Percentiles rank a stretch among this genome's conserved stretches.
phyloP scores from a whole-genome alignment of 1,140 invertebrate genomes.

The Danaus melanippus region DNA sequence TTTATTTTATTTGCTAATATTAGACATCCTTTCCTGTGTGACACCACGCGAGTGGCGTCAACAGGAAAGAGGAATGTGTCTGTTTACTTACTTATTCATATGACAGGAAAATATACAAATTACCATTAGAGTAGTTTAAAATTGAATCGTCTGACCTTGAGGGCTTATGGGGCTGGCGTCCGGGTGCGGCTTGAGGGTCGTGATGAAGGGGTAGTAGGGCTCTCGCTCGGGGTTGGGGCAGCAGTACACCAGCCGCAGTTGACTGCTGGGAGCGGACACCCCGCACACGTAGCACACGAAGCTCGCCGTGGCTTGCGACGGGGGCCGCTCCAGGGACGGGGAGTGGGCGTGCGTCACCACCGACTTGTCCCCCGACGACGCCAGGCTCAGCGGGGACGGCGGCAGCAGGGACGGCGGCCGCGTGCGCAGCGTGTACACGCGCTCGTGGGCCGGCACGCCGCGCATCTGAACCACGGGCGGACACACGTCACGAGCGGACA shows the following conservation, averaged over 20 bases:
- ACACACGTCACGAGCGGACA: neutral
- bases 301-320: conserved; percentile 74
- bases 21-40: neutral
- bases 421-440: conserved; percentile 85
- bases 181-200: conserved; percentile 81
- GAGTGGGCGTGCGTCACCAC: conserved; percentile 50
- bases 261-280: conserved; percentile 81
- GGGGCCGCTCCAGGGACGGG: conserved; percentile 48
- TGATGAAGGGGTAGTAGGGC: conserved; percentile 91
- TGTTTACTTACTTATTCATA: no score
- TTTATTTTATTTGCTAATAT: conserved; percentile 1
- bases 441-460: conserved; percentile 81
- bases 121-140: no score
- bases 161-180: conserved; percentile 85
- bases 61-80: no score
- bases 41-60: neutral
- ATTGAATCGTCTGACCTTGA: conserved; percentile 42
- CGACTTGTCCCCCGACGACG: conserved; percentile 55
- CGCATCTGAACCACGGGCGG: conserved; percentile 72
- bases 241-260: conserved; percentile 86
- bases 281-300: conserved; percentile 94
- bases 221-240: conserved; percentile 87
- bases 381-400: conserved; percentile 60
- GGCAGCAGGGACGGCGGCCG: conserved; percentile 74
- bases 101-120: no score